Conservation (phyloP, 1,140 invertebrate species). For the Hyles euphorbiae region DNA sequence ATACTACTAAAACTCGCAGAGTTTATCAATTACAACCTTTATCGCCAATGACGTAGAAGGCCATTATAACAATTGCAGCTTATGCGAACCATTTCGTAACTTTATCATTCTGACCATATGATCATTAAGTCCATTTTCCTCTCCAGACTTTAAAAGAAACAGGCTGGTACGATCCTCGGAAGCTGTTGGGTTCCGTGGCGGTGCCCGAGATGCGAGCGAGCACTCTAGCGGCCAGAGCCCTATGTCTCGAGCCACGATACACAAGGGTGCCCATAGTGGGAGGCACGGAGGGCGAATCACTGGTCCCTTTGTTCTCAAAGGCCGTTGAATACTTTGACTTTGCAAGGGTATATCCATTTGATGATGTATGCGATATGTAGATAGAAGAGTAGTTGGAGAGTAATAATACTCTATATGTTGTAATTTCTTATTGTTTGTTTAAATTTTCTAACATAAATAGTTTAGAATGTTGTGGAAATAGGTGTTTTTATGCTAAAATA, state of each 20-base stretch:
- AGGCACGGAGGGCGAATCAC: constrained; percentile 54
- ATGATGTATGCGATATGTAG: too few relatives aligned
- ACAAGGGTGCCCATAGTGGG: constrained; percentile 60
- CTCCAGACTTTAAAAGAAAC: constrained; percentile 58
- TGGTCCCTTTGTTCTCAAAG: constrained; percentile 64
- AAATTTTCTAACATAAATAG: too few relatives aligned
- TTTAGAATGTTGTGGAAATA: too few relatives aligned
- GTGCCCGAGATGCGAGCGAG: constrained; percentile 65
- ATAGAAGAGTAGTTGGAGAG: too few relatives aligned
- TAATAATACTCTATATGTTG: too few relatives aligned
- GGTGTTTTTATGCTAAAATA: too few relatives aligned
- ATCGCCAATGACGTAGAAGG: too few relatives aligned
- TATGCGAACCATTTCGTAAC: too few relatives aligned
- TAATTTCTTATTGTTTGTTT: too few relatives aligned
- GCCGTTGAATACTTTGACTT: constrained; percentile 62
- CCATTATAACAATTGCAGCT: too few relatives aligned
- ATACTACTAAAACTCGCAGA: too few relatives aligned
- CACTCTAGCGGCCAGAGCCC: constrained; percentile 52
- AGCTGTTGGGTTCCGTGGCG: constrained; percentile 54
- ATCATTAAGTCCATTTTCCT: not conserved
- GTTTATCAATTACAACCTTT: too few relatives aligned
- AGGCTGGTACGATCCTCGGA: constrained; percentile 61
- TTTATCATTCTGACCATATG: not conserved
- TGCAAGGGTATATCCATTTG: constrained; percentile 34
- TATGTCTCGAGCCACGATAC: constrained; percentile 54